Percentiles rank a stretch among this genome's conserved stretches.
These are phyloP conservation scores for Pygoscelis antarcticus DNA, from an alignment of 2,113 vertebrate species.

Conservation along the genomic window DNA sequence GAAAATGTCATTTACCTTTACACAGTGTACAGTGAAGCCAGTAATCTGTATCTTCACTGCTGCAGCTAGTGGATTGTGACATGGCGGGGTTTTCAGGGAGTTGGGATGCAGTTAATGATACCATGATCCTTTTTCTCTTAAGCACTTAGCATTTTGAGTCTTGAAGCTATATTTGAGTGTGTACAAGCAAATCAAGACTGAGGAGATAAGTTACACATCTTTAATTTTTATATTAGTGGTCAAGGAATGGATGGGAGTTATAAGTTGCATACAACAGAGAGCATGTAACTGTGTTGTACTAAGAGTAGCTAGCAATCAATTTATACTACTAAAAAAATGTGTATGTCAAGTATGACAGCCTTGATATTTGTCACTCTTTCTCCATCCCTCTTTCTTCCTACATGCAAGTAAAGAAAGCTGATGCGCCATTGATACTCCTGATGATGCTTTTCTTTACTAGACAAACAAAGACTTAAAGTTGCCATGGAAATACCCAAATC, in stretches of 20 bases:
- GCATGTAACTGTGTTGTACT: background rate
- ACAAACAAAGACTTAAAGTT: constrained; percentile 23
- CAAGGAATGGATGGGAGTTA: background rate
- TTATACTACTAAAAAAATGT: background rate
- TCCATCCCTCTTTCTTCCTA: background rate
- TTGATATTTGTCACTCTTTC: background rate
- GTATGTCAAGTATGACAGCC: background rate
- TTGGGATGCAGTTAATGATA: background rate
- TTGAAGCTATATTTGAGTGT: background rate
- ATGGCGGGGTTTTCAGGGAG: background rate
- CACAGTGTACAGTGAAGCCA: background rate
- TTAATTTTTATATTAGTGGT: background rate
- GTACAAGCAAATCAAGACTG: background rate
- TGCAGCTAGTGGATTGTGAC: background rate
- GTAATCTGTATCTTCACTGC: background rate
- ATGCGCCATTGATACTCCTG: background rate
- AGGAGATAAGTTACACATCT: background rate
- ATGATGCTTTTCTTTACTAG: constrained; percentile 1
- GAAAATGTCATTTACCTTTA: background rate
- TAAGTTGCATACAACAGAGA: background rate
- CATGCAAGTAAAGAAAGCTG: background rate
- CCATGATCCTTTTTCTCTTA: background rate
- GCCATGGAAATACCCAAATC: constrained; percentile 31
- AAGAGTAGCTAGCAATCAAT: background rate
- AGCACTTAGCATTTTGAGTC: background rate